Evolutionary conservation across 2,113 vertebrate genomes (phyloP), one percentile per base, ranked within the genome.

Genomic region (Saiga tatarica): DNA sequence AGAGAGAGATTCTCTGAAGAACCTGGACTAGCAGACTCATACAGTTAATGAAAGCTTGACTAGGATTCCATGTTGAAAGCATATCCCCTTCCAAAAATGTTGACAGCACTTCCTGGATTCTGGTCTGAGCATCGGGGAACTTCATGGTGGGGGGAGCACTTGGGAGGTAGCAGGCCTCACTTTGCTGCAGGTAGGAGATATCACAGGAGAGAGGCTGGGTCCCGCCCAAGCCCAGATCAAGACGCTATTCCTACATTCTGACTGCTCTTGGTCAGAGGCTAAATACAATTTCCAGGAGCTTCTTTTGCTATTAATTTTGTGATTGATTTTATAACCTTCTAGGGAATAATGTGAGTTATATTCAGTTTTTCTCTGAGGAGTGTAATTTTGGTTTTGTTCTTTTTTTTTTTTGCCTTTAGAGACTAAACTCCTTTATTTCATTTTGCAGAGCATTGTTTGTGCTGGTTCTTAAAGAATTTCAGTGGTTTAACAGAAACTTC

Each of bases 401-500:
- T 93, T 67, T n/a, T 36, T 87, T 89, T 53, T 36, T 81, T 52
- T 59, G 91, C 21, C n/a, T 87, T 96, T 52, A 92, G 52, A 67
- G 55, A 87, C 78, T 78, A 71, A 89, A 83, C 52, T 21, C 33
- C 3, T 71, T 25, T 67, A 50, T 92, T 79, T 91, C 28, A 85
- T 28, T 79, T 92, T 28, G 5, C 25, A 89, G 86, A 64, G 64
- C 28, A 78, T 84, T 76, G 74, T 59, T 82, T 71, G 53, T 88
- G 64, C 50, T 53, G 28, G 14, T 93, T 59, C 76, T 91, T 47
- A 53, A 96, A 78, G 53, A 91, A 76, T 53, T 47, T 23, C 39
- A 91, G 2, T 76, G 25, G 19, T 42, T 93, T 88, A 81, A 42
- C 19, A 79, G 87, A 85, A 85, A 91, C 6, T 16, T 97, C 28